Base-by-base conservation (phyloP, 2,888 invertebrate genomes). In the Cheilosia scutellata region DNA sequence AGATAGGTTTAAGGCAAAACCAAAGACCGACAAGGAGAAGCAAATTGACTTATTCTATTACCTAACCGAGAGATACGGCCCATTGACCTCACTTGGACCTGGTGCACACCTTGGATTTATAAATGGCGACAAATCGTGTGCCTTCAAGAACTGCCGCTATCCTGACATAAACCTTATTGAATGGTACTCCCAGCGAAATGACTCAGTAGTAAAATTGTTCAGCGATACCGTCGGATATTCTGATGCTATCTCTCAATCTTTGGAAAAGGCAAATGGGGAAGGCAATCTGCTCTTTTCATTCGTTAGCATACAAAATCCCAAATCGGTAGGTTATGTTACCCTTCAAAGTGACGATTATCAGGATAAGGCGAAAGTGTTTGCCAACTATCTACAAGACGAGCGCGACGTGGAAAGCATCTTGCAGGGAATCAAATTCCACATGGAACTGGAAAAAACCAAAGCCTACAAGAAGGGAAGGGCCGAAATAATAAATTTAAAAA, bases 91-190 rank as follows among this genome's bases (percentile, higher is more conserved):
- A 16, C 92, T 92, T 20, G 92, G 92, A n/a, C 77, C 90, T 0
- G 86, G 89, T 0, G 75, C 95, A 70, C 90, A 94, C 0, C 88
- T 94, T 0, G 94, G 94, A 5, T 95, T 95, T 68, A 88, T 95
- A 5, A 94, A 94, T 83, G 93, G 93, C 0, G 90, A 92, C 0
- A 91, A 93, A 58, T 92, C 92, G 25, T 90, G 91, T 2, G 66
- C 75, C 92, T 93, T 84, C 89, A 91, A 57, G 89, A 89, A 13
- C 29, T 89, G 90, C 0, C 92, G 92, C 7, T 94, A 94, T 89
- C 95, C 95, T 0, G 94, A 95, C 88, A 89, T 95, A n/a, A 93
- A 94, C 89, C 89, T 94, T 5, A 92, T 94, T 75, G 92, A 94
- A 58, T 57, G 92, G 0, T 91, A 92, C 7, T 90, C 93, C 11